Evolutionary conservation across 1,140 invertebrate species (phyloP).

Genomic region (Heliconius congener): DNA sequence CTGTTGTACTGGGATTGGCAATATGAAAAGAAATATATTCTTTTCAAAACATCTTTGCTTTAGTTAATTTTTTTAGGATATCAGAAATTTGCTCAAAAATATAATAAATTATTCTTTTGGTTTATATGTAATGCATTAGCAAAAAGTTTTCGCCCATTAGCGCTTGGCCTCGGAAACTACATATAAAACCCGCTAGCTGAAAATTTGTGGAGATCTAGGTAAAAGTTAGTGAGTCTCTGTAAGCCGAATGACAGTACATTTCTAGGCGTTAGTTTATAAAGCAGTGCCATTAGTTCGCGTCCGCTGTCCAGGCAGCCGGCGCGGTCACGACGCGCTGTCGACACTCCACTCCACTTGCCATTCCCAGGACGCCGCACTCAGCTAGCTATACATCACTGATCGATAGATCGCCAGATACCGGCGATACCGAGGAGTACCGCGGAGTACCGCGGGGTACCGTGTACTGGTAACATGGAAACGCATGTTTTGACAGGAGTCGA

Average conservation of each 20-base stretch:
- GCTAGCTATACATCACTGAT: constrained; percentile 25
- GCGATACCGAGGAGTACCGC: background rate
- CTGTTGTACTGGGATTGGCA: too few species aligned
- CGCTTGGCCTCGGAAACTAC: background rate
- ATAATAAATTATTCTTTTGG: too few species aligned
- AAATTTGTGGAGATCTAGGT: background rate
- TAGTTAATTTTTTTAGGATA: too few species aligned
- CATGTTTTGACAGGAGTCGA: constrained; percentile 26
- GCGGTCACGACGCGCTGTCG: constrained; percentile 35
- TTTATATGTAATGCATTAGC: too few species aligned
- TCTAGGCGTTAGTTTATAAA: constrained; percentile 34
- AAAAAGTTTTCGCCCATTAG: background rate
- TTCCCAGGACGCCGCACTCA: constrained; percentile 22
- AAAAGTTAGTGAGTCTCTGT: constrained; percentile 6
- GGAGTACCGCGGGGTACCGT: background rate
- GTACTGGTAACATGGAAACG: constrained; percentile 13
- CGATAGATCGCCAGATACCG: constrained; percentile 25
- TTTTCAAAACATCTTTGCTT: too few species aligned
- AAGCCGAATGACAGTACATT: constrained; percentile 22
- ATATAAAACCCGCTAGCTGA: background rate
- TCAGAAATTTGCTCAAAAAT: too few species aligned
- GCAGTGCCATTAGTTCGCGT: constrained; percentile 30
- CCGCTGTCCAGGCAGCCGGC: constrained; percentile 8
- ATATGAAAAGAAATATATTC: too few species aligned
- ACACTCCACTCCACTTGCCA: constrained; percentile 29